Conservation (phyloP, 2,113 vertebrate species). For the Callaeas wilsoni region DNA sequence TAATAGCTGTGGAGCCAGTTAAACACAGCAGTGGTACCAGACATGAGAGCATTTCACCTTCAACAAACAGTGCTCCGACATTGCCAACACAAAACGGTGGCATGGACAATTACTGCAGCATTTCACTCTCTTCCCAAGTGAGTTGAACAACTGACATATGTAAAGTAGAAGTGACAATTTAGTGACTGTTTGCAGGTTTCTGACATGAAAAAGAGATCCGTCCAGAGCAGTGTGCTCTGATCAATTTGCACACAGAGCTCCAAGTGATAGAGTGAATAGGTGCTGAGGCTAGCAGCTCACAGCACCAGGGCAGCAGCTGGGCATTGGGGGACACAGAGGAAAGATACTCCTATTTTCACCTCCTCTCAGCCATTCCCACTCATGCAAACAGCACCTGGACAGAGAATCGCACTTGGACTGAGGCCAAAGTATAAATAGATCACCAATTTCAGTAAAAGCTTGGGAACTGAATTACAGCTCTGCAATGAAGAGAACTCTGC, state of each 20-base stretch:
- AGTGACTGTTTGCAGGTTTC: neutral
- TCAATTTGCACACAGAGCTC: neutral
- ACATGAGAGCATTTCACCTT: neutral
- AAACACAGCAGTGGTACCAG: neutral
- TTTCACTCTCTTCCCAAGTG: neutral
- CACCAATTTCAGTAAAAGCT: neutral
- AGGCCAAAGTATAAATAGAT: neutral
- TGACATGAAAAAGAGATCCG: neutral
- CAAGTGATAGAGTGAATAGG: neutral
- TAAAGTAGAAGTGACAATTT: neutral
- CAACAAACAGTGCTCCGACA: neutral
- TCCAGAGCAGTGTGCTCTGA: neutral
- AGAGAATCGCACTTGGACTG: neutral
- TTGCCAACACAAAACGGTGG: rapidly evolving
- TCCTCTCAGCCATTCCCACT: neutral
- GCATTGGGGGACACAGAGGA: neutral
- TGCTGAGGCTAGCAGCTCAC: rapidly evolving
- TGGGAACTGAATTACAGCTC: neutral
- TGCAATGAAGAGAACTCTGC: neutral
- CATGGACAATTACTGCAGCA: neutral
- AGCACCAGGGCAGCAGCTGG: neutral
- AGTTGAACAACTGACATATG: neutral
- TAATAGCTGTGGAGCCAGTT: neutral
- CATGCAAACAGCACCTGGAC: neutral
- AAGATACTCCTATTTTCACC: neutral